phyloP scores from a whole-genome alignment of 2,797 vertebrate genomes.

The Caiman crocodilus region DNA sequence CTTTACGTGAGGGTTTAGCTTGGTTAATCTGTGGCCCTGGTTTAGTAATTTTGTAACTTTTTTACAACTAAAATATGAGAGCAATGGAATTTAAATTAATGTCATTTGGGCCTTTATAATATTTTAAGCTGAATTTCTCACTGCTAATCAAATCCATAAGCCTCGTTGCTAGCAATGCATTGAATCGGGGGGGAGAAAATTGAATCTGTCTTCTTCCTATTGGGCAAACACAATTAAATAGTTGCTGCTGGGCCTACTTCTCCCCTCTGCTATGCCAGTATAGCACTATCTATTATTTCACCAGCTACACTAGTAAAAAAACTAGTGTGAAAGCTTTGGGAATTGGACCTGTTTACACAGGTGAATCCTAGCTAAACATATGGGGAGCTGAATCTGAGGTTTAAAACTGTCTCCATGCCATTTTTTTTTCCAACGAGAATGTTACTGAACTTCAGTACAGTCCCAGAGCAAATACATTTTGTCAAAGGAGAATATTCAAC shows the following conservation, averaged over 20 bases:
- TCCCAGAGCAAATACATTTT: conserved; percentile 8
- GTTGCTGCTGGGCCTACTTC: background rate
- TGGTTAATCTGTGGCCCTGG: background rate
- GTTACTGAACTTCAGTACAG: background rate
- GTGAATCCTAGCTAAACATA: conserved; percentile 17
- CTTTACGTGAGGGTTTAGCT: background rate
- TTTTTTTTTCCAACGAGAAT: background rate
- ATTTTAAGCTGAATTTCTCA: background rate
- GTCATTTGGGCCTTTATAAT: background rate
- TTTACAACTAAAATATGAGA: background rate
- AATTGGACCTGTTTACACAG: conserved; percentile 14
- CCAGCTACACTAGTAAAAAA: background rate
- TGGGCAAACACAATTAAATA: conserved; percentile 11
- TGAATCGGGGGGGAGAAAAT: background rate
- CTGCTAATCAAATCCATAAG: background rate
- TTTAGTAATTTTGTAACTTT: background rate
- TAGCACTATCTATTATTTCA: background rate
- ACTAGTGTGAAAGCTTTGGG: background rate
- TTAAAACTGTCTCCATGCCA: conserved; percentile 35
- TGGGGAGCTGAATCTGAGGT: background rate
- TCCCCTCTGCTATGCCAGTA: background rate
- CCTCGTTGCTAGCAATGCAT: background rate
- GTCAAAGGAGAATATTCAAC: background rate
- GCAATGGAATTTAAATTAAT: background rate
- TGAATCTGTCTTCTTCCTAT: conserved; percentile 24